phyloP scores from a whole-genome alignment of 2,797 vertebrate genomes.

The Schizopygopsis malacanthus region DNA sequence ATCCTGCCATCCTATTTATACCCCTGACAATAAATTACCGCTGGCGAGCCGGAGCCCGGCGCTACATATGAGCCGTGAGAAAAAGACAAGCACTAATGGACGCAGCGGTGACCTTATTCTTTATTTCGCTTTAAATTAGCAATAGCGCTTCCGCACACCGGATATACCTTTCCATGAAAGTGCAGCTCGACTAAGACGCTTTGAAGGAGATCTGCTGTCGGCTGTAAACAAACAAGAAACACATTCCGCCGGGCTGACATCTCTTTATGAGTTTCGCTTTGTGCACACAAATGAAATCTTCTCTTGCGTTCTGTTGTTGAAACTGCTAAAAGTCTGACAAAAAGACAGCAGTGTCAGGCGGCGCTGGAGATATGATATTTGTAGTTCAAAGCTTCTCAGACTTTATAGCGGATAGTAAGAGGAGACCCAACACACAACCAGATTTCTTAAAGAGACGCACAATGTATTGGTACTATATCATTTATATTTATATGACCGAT shows the following conservation, averaged over 20 bases:
- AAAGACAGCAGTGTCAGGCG: constrained; percentile 6
- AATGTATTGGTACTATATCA: neutral
- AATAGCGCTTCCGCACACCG: neutral
- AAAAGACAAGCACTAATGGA: constrained; percentile 58
- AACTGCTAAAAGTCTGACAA: constrained; percentile 13
- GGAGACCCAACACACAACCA: neutral
- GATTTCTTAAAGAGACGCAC: neutral
- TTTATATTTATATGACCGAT: too few relatives aligned
- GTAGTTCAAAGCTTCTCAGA: neutral
- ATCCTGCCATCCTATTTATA: constrained; percentile 76
- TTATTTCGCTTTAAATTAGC: constrained; percentile 54
- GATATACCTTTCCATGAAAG: neutral
- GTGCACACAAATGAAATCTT: constrained; percentile 24
- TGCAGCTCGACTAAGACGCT: neutral
- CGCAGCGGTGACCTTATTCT: constrained; percentile 67
- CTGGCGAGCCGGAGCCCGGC: constrained; percentile 53
- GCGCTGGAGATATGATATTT: neutral
- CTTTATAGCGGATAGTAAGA: neutral
- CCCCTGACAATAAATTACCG: constrained; percentile 74
- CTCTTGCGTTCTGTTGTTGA: constrained; percentile 12
- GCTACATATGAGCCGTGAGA: constrained; percentile 43
- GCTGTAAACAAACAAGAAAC: constrained; percentile 40
- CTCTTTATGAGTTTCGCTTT: constrained; percentile 35
- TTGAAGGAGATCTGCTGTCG: constrained; percentile 20
- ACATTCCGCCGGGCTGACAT: neutral